These are phyloP conservation scores for Lepidostoma basale DNA, from an alignment of 1,140 invertebrate species.

Conservation along the genomic window DNA sequence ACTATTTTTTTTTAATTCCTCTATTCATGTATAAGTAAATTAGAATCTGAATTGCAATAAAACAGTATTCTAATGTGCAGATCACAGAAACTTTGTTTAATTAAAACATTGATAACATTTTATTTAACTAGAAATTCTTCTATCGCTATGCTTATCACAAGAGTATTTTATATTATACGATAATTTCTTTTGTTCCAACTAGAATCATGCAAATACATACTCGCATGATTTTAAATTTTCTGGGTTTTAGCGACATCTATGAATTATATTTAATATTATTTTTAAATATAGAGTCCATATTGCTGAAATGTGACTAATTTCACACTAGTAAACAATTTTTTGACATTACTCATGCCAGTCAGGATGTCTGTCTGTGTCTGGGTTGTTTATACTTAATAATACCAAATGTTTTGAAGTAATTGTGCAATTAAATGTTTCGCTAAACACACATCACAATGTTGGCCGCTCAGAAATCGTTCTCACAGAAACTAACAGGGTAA, in stretches of 20 bases:
- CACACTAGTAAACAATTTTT: constrained; percentile 33
- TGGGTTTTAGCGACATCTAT: background rate
- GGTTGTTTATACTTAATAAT: background rate
- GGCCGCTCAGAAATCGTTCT: constrained; percentile 42
- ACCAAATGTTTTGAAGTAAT: background rate
- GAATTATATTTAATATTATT: background rate
- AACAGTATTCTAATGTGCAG: background rate
- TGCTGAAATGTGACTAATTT: constrained; percentile 6
- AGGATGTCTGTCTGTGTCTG: background rate
- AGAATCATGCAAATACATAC: background rate
- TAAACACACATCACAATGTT: constrained; percentile 7
- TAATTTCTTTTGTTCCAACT: background rate
- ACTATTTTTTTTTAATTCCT: too few species aligned
- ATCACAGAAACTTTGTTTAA: background rate
- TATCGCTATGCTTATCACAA: background rate
- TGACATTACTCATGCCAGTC: constrained; percentile 30
- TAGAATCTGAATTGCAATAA: too few species aligned
- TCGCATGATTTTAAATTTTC: background rate
- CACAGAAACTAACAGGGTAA: constrained; percentile 41
- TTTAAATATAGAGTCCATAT: background rate
- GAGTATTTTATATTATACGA: background rate
- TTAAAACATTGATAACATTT: background rate
- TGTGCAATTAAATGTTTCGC: background rate
- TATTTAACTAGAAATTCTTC: background rate
- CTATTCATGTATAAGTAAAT: too few species aligned